Evolutionary conservation across 2,797 vertebrate species (phyloP).

Genomic region (Oophaga sylvatica): DNA sequence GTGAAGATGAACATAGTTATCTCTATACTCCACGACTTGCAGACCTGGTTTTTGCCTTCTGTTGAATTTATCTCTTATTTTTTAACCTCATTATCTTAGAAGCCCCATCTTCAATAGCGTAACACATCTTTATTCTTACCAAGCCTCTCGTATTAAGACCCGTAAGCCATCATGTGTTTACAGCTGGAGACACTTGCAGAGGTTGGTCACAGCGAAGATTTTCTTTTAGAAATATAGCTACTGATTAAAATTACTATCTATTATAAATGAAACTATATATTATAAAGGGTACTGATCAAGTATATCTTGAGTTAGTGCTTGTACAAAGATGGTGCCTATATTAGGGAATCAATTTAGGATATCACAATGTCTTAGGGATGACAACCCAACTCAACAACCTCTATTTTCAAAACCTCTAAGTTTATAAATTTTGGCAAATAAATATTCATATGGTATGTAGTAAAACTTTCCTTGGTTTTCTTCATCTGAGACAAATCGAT

Average conservation of each 20-base stretch:
- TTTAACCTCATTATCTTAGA: slow-evolving; percentile 57
- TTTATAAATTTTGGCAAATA: background rate
- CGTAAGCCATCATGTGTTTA: slow-evolving; percentile 39
- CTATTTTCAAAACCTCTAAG: background rate
- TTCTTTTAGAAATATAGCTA: background rate
- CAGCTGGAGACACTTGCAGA: slow-evolving; percentile 4
- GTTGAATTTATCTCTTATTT: slow-evolving; percentile 42
- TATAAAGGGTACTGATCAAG: background rate
- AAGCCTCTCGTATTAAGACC: slow-evolving; percentile 53
- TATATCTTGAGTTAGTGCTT: background rate
- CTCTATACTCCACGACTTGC: slow-evolving; percentile 45
- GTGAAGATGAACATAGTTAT: slow-evolving; percentile 59
- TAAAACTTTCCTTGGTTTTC: background rate
- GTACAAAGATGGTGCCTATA: background rate
- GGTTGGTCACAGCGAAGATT: background rate
- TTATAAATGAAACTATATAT: background rate
- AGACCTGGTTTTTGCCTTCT: slow-evolving; percentile 45
- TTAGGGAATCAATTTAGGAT: background rate
- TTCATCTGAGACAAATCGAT: background rate
- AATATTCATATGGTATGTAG: background rate
- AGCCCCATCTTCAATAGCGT: slow-evolving; percentile 32
- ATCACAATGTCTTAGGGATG: background rate
- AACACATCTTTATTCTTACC: slow-evolving; percentile 32
- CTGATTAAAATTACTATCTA: background rate
- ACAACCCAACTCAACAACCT: background rate